phyloP scores from a whole-genome alignment of 2,888 invertebrate genomes.

The Carcina quercana region DNA sequence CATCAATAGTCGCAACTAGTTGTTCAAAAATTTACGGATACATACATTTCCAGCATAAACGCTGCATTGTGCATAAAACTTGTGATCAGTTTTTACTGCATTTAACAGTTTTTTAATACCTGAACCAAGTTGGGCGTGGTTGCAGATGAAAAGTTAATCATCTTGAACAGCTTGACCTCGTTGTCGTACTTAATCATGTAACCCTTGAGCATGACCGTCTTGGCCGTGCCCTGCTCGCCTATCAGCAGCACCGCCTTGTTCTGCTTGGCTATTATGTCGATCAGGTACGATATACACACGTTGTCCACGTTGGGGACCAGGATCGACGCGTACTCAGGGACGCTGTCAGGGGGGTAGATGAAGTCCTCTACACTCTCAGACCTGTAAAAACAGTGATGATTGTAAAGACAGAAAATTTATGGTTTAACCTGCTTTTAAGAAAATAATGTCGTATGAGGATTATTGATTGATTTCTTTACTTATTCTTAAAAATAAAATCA shows the following conservation, averaged over 20 bases:
- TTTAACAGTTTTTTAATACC: too few species aligned
- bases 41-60: too few species aligned
- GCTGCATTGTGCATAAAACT: too few species aligned
- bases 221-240: conserved; percentile 93
- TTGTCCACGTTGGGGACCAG: conserved; percentile 93
- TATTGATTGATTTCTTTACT: too few species aligned
- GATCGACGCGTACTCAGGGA: conserved; percentile 87
- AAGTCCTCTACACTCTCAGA: conserved; percentile 81
- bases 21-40: too few species aligned
- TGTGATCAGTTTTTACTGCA: too few species aligned
- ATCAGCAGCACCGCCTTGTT: conserved; percentile 88
- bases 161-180: conserved; percentile 85
- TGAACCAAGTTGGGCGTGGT: conserved; percentile 94
- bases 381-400: too few species aligned
- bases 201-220: conserved; percentile 93
- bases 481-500: too few species aligned
- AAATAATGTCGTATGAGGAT: too few species aligned
- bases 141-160: conserved; percentile 92
- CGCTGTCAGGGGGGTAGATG: conserved; percentile 79
- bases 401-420: too few species aligned
- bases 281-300: conserved; percentile 87
- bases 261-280: conserved; percentile 87
- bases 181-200: conserved; percentile 85
- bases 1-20: too few species aligned
- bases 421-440: too few species aligned